Conservation (phyloP, 2,113 vertebrate species). For the Catharus minimus region DNA sequence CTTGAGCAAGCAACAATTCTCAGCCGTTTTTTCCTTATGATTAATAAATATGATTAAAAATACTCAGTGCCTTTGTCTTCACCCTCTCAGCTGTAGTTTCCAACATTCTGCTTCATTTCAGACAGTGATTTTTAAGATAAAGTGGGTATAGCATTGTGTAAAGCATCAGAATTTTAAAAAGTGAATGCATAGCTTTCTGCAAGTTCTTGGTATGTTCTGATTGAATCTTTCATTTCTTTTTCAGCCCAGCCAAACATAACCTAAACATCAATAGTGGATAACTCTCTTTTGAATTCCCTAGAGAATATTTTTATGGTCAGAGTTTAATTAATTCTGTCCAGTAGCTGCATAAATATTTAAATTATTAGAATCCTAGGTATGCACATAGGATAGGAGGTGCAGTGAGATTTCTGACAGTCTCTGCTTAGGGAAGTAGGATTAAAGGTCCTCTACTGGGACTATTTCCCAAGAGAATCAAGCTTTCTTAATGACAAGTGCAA, state of each 20-base stretch:
- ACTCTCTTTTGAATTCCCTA: not conserved
- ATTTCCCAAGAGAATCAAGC: not conserved
- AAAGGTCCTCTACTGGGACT: not conserved
- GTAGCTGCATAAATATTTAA: not conserved
- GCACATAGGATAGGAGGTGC: not conserved
- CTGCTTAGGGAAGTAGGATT: not conserved
- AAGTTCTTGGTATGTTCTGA: not conserved
- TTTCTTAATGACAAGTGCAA: not conserved
- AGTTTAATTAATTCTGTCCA: not conserved
- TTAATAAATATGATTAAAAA: constrained; percentile 25
- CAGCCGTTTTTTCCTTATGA: not conserved
- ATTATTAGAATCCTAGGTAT: not conserved
- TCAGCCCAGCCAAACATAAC: not conserved
- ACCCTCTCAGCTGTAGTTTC: not conserved
- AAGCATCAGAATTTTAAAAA: not conserved
- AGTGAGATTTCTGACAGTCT: not conserved
- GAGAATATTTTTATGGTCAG: not conserved
- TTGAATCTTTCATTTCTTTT: not conserved
- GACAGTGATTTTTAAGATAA: not conserved
- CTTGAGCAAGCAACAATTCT: not conserved
- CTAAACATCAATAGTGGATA: not conserved
- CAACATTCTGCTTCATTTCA: not conserved
- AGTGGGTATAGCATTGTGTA: not conserved
- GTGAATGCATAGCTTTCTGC: not conserved
- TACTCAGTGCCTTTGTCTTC: not conserved